phyloP scores from a whole-genome alignment of 2,113 vertebrate species.

The Emydocephalus ijimae region DNA sequence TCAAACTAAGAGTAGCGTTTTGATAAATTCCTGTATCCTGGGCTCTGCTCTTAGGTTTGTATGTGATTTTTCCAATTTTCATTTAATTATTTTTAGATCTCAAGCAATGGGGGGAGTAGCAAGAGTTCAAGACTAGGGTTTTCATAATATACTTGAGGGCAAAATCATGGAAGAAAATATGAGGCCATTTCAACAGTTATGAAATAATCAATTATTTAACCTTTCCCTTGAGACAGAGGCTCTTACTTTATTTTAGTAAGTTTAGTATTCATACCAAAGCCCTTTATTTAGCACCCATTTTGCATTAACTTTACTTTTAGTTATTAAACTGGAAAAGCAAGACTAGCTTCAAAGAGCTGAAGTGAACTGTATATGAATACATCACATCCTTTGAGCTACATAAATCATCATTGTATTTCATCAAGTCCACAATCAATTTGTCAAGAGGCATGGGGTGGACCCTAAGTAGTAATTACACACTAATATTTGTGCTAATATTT shows the following conservation, averaged over 20 bases:
- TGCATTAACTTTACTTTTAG: not conserved
- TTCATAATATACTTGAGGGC: slow-evolving; percentile 37
- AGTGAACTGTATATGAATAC: not conserved
- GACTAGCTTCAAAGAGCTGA: not conserved
- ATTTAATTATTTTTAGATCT: slow-evolving; percentile 50
- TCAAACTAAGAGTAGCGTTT: slow-evolving; percentile 23
- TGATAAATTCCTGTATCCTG: slow-evolving; percentile 32
- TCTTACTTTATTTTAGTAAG: slow-evolving; percentile 12
- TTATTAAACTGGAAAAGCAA: slow-evolving; percentile 16
- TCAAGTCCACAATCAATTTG: not conserved
- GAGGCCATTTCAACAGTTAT: slow-evolving; percentile 37
- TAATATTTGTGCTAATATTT: not conserved
- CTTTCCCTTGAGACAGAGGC: not conserved
- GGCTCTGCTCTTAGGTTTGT: slow-evolving; percentile 30
- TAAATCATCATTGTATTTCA: not conserved
- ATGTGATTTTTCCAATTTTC: slow-evolving; percentile 38
- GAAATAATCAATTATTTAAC: slow-evolving; percentile 36
- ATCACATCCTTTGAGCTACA: not conserved
- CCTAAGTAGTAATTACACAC: not conserved
- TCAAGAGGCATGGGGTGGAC: not conserved
- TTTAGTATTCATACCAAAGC: slow-evolving; percentile 5
- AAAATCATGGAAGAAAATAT: slow-evolving; percentile 25
- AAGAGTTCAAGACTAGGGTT: slow-evolving; percentile 40
- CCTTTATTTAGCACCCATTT: slow-evolving; percentile 5
- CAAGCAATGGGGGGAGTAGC: slow-evolving; percentile 12